A percentile compares a stretch with the other conserved stretches of the same genome.
phyloP scores from a whole-genome alignment of 2,113 vertebrate species.

The Xiphophorus maculatus region DNA sequence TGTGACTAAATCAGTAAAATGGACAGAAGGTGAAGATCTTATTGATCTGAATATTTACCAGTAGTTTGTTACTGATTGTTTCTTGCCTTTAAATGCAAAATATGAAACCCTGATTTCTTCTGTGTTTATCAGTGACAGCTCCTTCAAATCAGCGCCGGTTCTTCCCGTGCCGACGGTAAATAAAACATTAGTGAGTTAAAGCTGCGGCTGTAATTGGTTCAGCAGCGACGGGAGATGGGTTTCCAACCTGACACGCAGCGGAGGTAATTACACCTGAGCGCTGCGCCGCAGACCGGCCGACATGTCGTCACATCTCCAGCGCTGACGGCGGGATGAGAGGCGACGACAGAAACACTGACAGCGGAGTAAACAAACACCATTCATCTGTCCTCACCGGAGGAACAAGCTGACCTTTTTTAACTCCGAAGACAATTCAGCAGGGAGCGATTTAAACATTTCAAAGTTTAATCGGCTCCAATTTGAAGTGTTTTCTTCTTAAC shows the following conservation, averaged over 20 bases:
- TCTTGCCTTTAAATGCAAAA: neutral
- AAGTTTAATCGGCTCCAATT: conserved; percentile 70
- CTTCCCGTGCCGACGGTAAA: neutral
- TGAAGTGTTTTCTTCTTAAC: conserved; percentile 58
- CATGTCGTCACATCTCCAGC: neutral
- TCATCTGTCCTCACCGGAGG: conserved; percentile 34
- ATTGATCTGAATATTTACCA: neutral
- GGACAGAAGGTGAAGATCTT: neutral
- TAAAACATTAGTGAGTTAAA: conserved; percentile 8
- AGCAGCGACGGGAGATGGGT: neutral
- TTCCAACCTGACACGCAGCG: neutral
- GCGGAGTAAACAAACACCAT: conserved; percentile 58
- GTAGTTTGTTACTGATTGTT: neutral
- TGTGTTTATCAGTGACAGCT: neutral
- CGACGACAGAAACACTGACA: conserved; percentile 32
- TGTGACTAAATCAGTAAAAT: too few species aligned
- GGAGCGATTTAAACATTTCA: conserved; percentile 71
- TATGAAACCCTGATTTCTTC: neutral
- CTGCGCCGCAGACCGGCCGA: neutral
- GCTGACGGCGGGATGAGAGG: neutral
- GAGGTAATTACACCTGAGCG: conserved; percentile 11
- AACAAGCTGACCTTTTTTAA: conserved; percentile 34
- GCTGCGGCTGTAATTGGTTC: neutral
- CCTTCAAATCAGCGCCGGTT: neutral
- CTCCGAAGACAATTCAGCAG: conserved; percentile 57